Base-by-base conservation (phyloP, 2,113 vertebrate genomes). In the Apodemus speciosus region DNA sequence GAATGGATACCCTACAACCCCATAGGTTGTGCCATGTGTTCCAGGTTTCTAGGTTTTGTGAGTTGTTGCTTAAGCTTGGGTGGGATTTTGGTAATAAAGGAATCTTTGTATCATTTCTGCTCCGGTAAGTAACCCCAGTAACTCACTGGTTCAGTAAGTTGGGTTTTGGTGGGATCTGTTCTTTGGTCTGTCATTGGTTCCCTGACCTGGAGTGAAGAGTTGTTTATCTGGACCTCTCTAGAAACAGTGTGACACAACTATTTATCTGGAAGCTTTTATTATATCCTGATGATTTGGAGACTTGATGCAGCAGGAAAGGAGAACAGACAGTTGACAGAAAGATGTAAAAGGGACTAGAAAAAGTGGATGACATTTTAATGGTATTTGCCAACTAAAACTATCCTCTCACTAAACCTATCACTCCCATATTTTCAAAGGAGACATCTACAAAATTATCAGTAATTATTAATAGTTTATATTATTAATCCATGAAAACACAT, bases 401-500 rank as follows among this genome's bases (percentile, higher is more conserved):
- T 15, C 21, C 18, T 23, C 16, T 16, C 49, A 90, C 38, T 49
- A 79, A 94, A 46, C 10, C 81, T 27, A 84, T 56, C 46, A n/a
- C n/a, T 89, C 23, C 23, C 18, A 23, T 62, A 58, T 51, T 94
- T 92, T 72, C 23, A 92, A 96, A 93, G n/a, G 38, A 75, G 81
- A 75, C 10, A 0, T 38, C 51, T 89, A 83, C 27, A 71, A 69
- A 53, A 71, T n/a, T 88, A 85, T 79, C 3, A 80, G 32, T 16
- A 89, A 35, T 91, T 68, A 85, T 18, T 86, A 88, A 56, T 93
- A 93, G 85, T 77, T 81, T 81, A 25, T 72, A 20, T 89, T 53
- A 79, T 93, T 88, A 86, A 96, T 89, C 88, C 56, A 96, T 89
- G 69, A 93, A 94, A 94, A 60, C 68, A 79, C 53, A 58, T 30